Evolutionary conservation across 2,888 invertebrate genomes (phyloP).

Genomic region (Ornithoptera alexandrae): DNA sequence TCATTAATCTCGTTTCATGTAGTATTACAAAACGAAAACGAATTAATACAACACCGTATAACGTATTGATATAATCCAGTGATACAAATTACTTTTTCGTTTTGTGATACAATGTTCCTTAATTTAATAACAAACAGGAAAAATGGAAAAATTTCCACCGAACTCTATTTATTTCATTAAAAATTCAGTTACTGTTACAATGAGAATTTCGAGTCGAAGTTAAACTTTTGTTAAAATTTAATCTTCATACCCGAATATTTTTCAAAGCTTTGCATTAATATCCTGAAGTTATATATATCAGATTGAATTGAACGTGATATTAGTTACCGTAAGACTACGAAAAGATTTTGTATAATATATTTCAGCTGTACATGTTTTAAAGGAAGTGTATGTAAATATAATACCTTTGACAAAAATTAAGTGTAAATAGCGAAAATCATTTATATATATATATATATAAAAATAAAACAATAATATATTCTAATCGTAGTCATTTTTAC

Average conservation of each 20-base stretch:
- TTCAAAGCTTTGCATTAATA: slow-evolving; percentile 1
- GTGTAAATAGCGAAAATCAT: slow-evolving; percentile 65
- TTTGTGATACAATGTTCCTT: slow-evolving; percentile 49
- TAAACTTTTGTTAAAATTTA: slow-evolving; percentile 29
- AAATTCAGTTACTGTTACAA: slow-evolving; percentile 7
- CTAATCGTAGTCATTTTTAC: background rate
- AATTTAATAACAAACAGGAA: slow-evolving; percentile 44
- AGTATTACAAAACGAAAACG: slow-evolving; percentile 60
- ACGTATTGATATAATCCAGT: background rate
- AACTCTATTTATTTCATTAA: slow-evolving; percentile 59
- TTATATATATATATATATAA: slow-evolving; percentile 20
- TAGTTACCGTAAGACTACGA: slow-evolving; percentile 68
- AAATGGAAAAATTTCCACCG: slow-evolving; percentile 56
- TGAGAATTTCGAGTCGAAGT: slow-evolving; percentile 46
- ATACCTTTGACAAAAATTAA: slow-evolving; percentile 46
- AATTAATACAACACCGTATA: background rate
- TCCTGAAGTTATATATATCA: slow-evolving; percentile 32
- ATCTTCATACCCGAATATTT: slow-evolving; percentile 5
- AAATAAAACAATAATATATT: slow-evolving; percentile 26
- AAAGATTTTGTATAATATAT: slow-evolving; percentile 36
- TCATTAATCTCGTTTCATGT: slow-evolving; percentile 5
- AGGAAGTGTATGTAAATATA: slow-evolving; percentile 62
- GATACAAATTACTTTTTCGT: slow-evolving; percentile 53
- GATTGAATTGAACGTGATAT: slow-evolving; percentile 64
- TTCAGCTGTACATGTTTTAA: slow-evolving; percentile 41